These are phyloP conservation scores for Aleiodes leptofemur DNA, from an alignment of 2,888 invertebrate species.

Conservation along the genomic window DNA sequence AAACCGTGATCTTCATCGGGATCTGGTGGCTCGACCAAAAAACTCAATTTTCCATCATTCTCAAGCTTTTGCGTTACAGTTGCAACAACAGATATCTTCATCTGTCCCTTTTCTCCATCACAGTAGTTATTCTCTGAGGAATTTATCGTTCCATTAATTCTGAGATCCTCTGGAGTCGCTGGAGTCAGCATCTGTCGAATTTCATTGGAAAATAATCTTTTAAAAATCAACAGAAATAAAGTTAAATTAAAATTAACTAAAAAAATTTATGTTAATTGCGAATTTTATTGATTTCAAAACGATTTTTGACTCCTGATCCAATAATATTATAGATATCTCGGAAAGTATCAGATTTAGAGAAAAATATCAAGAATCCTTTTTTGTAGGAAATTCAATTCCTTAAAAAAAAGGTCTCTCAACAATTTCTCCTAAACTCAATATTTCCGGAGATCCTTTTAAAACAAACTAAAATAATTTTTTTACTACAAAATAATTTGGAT, in stretches of 20 bases:
- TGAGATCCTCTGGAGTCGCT: conserved; percentile 84
- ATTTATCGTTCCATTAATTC: conserved; percentile 80
- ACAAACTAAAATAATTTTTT: too few species aligned
- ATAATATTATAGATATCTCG: conserved; percentile 60
- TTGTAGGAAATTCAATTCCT: too few species aligned
- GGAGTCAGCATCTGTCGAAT: conserved; percentile 81
- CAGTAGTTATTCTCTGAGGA: conserved; percentile 63
- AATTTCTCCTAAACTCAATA: too few species aligned
- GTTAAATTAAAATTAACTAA: too few species aligned
- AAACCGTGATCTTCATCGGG: conserved; percentile 70
- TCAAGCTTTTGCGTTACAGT: conserved; percentile 78
- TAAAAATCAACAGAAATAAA: conserved; percentile 3
- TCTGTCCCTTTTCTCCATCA: conserved; percentile 76
- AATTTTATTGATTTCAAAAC: too few species aligned
- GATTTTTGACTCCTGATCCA: too few species aligned
- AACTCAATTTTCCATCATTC: conserved; percentile 76
- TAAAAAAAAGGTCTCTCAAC: too few species aligned
- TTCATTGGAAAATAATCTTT: conserved; percentile 27
- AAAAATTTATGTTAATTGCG: too few species aligned
- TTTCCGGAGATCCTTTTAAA: too few species aligned
- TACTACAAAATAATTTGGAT: too few species aligned
- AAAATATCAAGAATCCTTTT: too few species aligned
- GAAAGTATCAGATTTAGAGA: too few species aligned
- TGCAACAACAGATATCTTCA: conserved; percentile 80
- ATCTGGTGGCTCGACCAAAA: conserved; percentile 77